Conservation (phyloP, 2,797 vertebrate genomes). For the Calcarius lapponicus region DNA sequence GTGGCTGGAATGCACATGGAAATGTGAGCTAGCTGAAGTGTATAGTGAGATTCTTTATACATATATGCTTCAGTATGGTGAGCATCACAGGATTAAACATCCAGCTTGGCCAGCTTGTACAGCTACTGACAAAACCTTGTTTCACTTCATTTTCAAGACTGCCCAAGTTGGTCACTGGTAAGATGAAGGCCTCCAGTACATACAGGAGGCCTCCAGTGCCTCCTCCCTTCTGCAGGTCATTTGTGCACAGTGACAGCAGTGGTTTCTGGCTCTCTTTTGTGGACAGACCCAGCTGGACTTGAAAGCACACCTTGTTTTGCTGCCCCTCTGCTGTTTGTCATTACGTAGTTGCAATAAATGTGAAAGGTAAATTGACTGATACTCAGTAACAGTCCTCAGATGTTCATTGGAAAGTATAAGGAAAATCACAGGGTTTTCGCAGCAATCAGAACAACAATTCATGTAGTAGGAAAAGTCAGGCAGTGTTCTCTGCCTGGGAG, state of each 20-base stretch:
- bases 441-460: background rate
- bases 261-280: background rate
- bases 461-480: background rate
- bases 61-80: background rate
- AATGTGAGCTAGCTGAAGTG: background rate
- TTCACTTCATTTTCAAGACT: background rate
- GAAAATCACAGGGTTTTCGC: background rate
- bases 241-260: background rate
- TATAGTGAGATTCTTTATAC: background rate
- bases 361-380: background rate
- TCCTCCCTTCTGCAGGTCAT: background rate
- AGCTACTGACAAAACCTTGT: background rate
- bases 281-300: background rate
- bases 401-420: background rate
- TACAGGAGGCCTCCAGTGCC: background rate
- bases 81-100: background rate
- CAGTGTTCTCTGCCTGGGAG: background rate
- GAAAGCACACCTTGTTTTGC: background rate
- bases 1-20: background rate
- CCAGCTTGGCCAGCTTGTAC: background rate
- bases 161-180: background rate
- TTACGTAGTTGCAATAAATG: background rate
- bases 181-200: background rate
- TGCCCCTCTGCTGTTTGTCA: background rate
- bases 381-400: background rate